A percentile compares a stretch with the other conserved stretches of the same genome.
Evolutionary conservation across 1,140 invertebrate species (phyloP).

Genomic region (Macrobrachium nipponense): DNA sequence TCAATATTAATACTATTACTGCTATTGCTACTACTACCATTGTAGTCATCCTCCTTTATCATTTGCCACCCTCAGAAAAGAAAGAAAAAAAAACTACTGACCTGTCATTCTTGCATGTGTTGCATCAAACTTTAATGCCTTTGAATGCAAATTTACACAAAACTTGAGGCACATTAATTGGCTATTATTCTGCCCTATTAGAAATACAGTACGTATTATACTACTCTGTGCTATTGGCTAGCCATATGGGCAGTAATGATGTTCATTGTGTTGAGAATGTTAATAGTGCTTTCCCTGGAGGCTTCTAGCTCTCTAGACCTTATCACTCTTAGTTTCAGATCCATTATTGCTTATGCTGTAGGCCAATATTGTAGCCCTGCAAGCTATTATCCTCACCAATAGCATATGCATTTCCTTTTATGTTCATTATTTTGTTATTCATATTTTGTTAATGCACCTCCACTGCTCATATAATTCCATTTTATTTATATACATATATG

Average conservation of each 20-base stretch:
- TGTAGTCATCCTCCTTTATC: neutral
- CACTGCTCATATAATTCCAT: neutral
- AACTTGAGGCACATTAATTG: slow-evolving; percentile 36
- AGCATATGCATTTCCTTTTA: slow-evolving; percentile 18
- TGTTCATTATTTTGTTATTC: neutral
- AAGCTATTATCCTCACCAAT: neutral
- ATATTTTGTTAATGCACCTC: neutral
- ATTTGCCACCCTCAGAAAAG: slow-evolving; percentile 3
- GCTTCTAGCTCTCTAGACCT: slow-evolving; percentile 14
- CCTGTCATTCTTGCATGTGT: slow-evolving; percentile 29
- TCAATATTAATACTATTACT: slow-evolving; percentile 33
- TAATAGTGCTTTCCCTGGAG: slow-evolving; percentile 23
- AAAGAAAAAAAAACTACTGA: neutral
- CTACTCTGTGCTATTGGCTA: slow-evolving; percentile 27
- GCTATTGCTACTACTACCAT: slow-evolving; percentile 25
- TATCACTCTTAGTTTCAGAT: slow-evolving; percentile 8
- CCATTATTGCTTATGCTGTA: slow-evolving; percentile 6
- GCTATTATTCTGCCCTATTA: slow-evolving; percentile 29
- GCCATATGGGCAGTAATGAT: slow-evolving; percentile 27
- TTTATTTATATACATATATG: slow-evolving; percentile 1
- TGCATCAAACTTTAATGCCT: slow-evolving; percentile 27
- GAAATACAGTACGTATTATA: slow-evolving; percentile 5
- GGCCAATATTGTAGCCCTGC: slow-evolving; percentile 33
- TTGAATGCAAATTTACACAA: slow-evolving; percentile 21
- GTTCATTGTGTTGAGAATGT: slow-evolving; percentile 42